phyloP scores from a whole-genome alignment of 2,797 vertebrate genomes.

The Cephalopachus bancanus region DNA sequence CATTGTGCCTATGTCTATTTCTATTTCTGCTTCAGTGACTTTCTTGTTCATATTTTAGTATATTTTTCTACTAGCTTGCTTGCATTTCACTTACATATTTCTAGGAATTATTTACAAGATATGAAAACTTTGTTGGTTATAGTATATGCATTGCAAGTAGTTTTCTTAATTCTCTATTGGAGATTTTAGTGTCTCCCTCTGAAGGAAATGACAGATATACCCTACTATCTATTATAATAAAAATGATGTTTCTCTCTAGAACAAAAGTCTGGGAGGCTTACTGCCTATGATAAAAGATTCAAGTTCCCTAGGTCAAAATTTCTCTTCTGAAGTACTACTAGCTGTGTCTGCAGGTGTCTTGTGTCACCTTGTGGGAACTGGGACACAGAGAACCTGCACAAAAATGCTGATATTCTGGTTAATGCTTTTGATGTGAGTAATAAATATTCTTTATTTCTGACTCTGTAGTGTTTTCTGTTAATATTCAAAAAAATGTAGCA shows the following conservation, averaged over 20 bases:
- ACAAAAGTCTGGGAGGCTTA: neutral
- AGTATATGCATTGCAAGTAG: neutral
- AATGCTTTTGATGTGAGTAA: neutral
- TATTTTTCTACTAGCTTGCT: neutral
- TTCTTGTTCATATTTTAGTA: constrained; percentile 27
- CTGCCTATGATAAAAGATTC: neutral
- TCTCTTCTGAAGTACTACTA: neutral
- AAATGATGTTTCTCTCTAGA: neutral
- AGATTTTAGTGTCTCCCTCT: neutral
- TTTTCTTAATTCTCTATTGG: constrained; percentile 23
- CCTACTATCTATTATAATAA: neutral
- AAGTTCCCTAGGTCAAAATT: neutral
- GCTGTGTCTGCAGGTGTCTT: neutral
- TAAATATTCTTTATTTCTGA: neutral
- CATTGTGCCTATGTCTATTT: neutral
- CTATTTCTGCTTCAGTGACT: neutral
- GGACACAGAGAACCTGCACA: neutral
- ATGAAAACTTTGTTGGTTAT: neutral
- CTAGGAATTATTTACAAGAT: neutral
- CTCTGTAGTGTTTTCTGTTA: neutral
- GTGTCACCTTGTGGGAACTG: neutral
- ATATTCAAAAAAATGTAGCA: neutral
- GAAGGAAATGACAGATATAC: neutral
- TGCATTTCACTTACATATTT: neutral
- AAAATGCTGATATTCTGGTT: neutral